A percentile compares a stretch with the other conserved stretches of the same genome.
These are phyloP conservation scores for Antechinus stuartii DNA, from an alignment of 2,113 vertebrate genomes.

Conservation along the genomic window DNA sequence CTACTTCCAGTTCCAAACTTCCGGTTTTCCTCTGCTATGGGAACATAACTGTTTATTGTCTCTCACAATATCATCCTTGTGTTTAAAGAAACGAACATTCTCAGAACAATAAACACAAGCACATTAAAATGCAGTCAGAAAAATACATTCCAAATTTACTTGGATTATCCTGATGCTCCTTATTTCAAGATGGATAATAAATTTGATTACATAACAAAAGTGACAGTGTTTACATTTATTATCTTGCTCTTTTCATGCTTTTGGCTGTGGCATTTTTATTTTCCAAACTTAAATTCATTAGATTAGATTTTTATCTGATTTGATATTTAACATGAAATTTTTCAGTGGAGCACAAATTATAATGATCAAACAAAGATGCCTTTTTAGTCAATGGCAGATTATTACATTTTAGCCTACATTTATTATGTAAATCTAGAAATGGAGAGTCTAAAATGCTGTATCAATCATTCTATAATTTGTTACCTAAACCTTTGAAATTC, in stretches of 20 bases:
- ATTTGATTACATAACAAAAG: neutral
- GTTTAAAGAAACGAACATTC: constrained; percentile 20
- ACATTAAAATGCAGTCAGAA: neutral
- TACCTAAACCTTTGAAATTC: too few relatives aligned
- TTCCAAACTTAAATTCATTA: constrained; percentile 45
- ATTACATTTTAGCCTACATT: neutral
- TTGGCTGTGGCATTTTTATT: constrained; percentile 23
- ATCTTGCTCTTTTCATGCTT: constrained; percentile 44
- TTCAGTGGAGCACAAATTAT: constrained; percentile 48
- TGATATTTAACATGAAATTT: constrained; percentile 2
- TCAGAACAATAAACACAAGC: neutral
- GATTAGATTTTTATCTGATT: constrained; percentile 36
- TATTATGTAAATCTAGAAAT: constrained; percentile 18
- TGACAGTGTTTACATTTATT: constrained; percentile 1
- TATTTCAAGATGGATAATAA: neutral
- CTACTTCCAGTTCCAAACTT: too few relatives aligned
- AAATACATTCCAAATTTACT: neutral
- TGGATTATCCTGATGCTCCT: constrained; percentile 12
- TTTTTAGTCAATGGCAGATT: constrained; percentile 38
- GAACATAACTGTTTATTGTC: too few relatives aligned
- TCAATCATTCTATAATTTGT: too few relatives aligned
- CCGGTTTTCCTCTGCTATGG: too few relatives aligned
- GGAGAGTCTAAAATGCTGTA: neutral
- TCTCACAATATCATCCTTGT: neutral
- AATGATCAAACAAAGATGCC: constrained; percentile 33